Base-by-base conservation (phyloP, 92 coral and sea anemone species). In the Porites rus region DNA sequence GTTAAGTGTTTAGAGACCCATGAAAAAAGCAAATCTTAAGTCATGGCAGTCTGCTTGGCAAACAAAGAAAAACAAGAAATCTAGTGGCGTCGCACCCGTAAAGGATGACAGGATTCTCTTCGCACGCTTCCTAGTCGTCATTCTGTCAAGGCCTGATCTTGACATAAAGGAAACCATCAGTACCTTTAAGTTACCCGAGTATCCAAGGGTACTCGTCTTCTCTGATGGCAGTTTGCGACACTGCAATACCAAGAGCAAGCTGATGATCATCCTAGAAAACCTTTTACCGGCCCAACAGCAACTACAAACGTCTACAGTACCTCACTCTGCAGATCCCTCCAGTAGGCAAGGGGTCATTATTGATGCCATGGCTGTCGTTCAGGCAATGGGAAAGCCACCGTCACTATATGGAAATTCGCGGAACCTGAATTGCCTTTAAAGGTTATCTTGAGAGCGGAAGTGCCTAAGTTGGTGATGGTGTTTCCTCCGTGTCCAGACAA, bases 141-240 rank as follows among this genome's bases (percentile, higher is more conserved):
- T 24, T 24, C 25, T 24, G 25, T 24, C 25, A 24, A 24, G 25
- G 25, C 25, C 25, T 24, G 25, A 24, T 24, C 25, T 24, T 24
- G 1, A 24, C 1, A 24, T 24, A 24, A 24, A 24, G 25, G 25
- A 24, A 24, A 24, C 25, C 25, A 24, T 24, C 25, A 81, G 91
- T 62, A 21, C 61, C 16, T 84, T 69, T 54, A 77, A 76, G 88
- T 70, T 70, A 18, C 46, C 88, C 59, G 65, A 43, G 52, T 83
- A 67, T 38, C 86, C 92, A 17, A 83, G 88, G 84, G 94, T 87
- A 16, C 81, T 88, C 46, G 67, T 67, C 64, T 73, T 10, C 52
- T 71, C 86, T 21, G 90, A 88, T 78, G 92, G 92, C 12, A 24
- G 79, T 73, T 84, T 91, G 7, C 92, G 84, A 50, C 94, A 85